Evolutionary conservation across 2,888 invertebrate species (phyloP), one percentile per base, ranked within the genome.

Genomic region (Polydesmus complanatus): DNA sequence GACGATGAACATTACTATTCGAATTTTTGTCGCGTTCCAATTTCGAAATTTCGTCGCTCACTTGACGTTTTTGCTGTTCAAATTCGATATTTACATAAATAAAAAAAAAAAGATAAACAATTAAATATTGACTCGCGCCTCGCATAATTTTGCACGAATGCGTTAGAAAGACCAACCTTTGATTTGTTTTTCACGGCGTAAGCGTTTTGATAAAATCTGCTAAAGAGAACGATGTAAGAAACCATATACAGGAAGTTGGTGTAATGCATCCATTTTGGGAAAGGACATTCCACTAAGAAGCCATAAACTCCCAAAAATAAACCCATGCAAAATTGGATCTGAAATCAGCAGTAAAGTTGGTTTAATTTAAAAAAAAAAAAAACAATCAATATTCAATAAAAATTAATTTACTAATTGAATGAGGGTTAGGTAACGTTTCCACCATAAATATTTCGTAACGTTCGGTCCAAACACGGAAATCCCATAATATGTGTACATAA

Each of bases 401-500:
- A 58, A 18, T 11, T 1, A 65, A 76, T 81, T 80, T 76, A 88
- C 89, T 80, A 95, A 77, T 75, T 95, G 95, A 68, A 95, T 78
- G 65, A 86, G 85, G 1, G 95, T 95, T 69, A 95, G 80, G 75
- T 95, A 93, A 71, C 86, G 90, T 77, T 95, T 95, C 94, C 94
- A 95, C 92, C 93, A 94, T 14, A 95, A 78, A 73, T 83, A 91
- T 72, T 83, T 84, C 71, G 82, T 80, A 61, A 91, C 80, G 0
- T 76, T 68, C 0, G 91, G 90, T 1, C 94, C 94, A 65, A 92
- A 78, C 0, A 90, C 88, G 1, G 93, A 83, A 50, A 94, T 75
- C 0, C 88, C 91, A 71, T 95, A 95, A 76, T 95, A 95, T 0
- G 84, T 83, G 73, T 95, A 95, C 93, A 95, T 94, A 55, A 94